A percentile compares a stretch with the other conserved stretches of the same genome.
These are phyloP conservation scores for Lophura nycthemera DNA, from an alignment of 2,113 vertebrate species.

Conservation along the genomic window DNA sequence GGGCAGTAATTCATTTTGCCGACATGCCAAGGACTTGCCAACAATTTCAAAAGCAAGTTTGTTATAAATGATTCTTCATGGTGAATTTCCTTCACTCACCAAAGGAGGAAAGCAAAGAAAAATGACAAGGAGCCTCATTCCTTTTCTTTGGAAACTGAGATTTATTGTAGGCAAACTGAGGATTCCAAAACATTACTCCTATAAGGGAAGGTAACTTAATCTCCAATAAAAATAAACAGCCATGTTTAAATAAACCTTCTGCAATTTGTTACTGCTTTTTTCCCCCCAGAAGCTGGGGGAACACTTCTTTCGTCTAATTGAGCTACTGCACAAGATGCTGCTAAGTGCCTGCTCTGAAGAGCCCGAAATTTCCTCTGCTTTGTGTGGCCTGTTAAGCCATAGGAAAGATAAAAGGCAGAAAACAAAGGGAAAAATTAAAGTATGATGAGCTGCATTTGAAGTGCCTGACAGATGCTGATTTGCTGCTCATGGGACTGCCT, in stretches of 20 bases:
- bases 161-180: slow-evolving; percentile 16
- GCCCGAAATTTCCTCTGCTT: background rate
- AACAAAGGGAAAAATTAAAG: slow-evolving; percentile 18
- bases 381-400: slow-evolving; percentile 2
- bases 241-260: slow-evolving; percentile 28
- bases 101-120: background rate
- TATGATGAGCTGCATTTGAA: slow-evolving; percentile 24
- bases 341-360: background rate
- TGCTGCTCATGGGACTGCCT: background rate
- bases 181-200: slow-evolving; percentile 33
- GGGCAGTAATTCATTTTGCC: background rate
- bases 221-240: slow-evolving; percentile 58
- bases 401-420: slow-evolving; percentile 9
- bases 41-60: background rate
- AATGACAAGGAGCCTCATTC: background rate
- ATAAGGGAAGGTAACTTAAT: slow-evolving; percentile 50
- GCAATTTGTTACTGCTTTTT: background rate
- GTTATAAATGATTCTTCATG: background rate
- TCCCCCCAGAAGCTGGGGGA: background rate
- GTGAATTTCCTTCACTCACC: background rate
- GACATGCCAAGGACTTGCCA: background rate
- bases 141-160: slow-evolving; percentile 36
- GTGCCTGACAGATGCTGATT: background rate
- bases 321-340: background rate
- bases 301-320: background rate